Conservation (phyloP, 1,140 invertebrate genomes). For the Drosophila azteca region DNA sequence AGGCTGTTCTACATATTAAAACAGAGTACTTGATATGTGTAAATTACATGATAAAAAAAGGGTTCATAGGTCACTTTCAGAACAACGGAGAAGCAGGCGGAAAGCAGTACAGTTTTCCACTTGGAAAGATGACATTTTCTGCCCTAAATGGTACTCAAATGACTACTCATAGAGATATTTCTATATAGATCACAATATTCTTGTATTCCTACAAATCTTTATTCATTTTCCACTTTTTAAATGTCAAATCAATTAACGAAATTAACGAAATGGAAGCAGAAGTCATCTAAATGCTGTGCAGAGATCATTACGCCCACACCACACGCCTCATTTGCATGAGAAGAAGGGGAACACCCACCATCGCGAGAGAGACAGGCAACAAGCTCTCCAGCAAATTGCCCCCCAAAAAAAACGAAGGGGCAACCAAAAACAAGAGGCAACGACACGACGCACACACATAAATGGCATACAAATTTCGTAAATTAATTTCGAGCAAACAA, state of each 20-base stretch:
- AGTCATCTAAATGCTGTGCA: constrained; percentile 12
- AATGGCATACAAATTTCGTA: constrained; percentile 45
- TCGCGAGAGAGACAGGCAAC: background rate
- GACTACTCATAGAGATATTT: too few species aligned
- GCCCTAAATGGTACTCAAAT: too few species aligned
- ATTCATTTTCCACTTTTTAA: background rate
- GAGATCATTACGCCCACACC: constrained; percentile 41
- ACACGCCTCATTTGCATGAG: constrained; percentile 51
- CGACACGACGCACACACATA: constrained; percentile 9
- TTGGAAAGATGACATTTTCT: too few species aligned
- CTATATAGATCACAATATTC: too few species aligned
- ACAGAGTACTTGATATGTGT: constrained; percentile 19
- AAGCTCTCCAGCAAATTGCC: constrained; percentile 48
- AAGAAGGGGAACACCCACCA: constrained; percentile 1
- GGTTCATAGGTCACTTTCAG: too few species aligned
- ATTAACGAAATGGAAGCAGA: constrained; percentile 3
- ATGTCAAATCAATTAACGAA: constrained; percentile 29
- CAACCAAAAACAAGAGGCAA: constrained; percentile 38
- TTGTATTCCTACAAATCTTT: too few species aligned
- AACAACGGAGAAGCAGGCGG: too few species aligned
- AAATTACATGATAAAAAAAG: background rate
- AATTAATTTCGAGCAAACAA: constrained; percentile 47
- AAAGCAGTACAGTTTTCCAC: too few species aligned
- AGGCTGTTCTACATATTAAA: background rate
- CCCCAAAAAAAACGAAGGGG: constrained; percentile 47